phyloP scores from a whole-genome alignment of 2,888 invertebrate genomes.

The Palloptera scutellata region DNA sequence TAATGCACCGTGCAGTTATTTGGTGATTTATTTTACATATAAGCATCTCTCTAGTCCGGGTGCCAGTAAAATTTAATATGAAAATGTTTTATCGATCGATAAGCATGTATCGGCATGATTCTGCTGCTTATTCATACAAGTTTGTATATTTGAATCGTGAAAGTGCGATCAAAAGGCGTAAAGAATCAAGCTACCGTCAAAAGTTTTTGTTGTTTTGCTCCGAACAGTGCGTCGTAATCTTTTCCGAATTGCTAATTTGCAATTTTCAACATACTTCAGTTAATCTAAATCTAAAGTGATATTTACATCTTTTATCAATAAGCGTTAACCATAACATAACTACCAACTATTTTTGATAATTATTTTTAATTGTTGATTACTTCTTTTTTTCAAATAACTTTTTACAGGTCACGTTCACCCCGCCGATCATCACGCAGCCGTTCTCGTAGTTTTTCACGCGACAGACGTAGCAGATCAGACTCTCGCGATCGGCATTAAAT shows the following conservation, averaged over 20 bases:
- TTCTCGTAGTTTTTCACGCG: slow-evolving; percentile 68
- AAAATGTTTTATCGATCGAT: no score
- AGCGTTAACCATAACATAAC: not conserved
- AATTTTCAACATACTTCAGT: slow-evolving; percentile 12
- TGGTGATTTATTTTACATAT: no score
- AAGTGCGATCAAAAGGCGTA: no score
- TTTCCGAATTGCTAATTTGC: not conserved
- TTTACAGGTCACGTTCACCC: slow-evolving; percentile 63
- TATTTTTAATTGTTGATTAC: slow-evolving; percentile 38
- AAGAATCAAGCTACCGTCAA: not conserved
- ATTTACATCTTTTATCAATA: slow-evolving; percentile 11
- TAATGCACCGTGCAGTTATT: no score
- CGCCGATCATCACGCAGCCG: slow-evolving; percentile 63
- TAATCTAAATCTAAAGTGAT: slow-evolving; percentile 2
- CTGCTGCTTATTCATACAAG: no score
- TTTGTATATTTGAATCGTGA: no score
- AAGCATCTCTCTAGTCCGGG: no score
- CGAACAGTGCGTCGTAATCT: not conserved
- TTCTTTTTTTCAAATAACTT: slow-evolving; percentile 29
- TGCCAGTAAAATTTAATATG: no score
- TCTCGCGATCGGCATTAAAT: slow-evolving; percentile 68
- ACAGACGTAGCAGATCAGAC: slow-evolving; percentile 69
- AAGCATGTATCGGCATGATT: no score
- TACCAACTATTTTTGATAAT: not conserved
- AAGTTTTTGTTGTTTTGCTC: not conserved